Conservation (phyloP, 2,888 invertebrate genomes). For the Melieria omissa region DNA sequence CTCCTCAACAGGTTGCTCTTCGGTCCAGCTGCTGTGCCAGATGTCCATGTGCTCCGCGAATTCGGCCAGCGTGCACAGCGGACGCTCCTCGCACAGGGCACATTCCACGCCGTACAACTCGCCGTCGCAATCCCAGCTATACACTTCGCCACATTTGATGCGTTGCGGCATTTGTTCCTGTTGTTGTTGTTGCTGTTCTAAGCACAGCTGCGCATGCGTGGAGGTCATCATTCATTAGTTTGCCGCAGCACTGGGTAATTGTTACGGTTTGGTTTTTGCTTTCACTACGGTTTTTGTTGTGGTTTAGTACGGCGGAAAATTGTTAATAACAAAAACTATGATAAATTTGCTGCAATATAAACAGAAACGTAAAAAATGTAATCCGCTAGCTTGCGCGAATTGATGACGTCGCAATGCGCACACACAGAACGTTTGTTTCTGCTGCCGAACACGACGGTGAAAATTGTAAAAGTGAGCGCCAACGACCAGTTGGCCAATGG, state of each 20-base stretch:
- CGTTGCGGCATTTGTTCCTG: slow-evolving; percentile 6
- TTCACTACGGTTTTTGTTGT: not conserved
- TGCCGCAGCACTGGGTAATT: not conserved
- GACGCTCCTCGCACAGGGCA: slow-evolving; percentile 57
- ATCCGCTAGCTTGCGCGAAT: not conserved
- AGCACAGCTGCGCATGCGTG: slow-evolving; percentile 19
- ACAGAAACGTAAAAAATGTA: not conserved
- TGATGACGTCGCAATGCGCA: slow-evolving; percentile 24
- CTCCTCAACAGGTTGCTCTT: slow-evolving; percentile 24
- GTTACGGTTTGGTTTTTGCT: not conserved
- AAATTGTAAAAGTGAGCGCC: not conserved
- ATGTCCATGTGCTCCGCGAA: slow-evolving; percentile 59
- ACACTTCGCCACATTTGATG: slow-evolving; percentile 54
- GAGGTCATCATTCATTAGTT: slow-evolving; percentile 3
- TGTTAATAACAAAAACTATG: not conserved
- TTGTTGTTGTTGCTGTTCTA: not conserved
- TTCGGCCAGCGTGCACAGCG: slow-evolving; percentile 55
- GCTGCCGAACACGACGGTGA: no score
- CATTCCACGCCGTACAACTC: slow-evolving; percentile 59
- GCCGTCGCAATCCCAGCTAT: slow-evolving; percentile 57
- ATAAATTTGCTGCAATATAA: not conserved
- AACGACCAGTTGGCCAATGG: not conserved
- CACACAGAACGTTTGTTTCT: not conserved
- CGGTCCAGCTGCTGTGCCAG: slow-evolving; percentile 57
- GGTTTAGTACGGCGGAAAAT: not conserved